A percentile compares a stretch with the other conserved stretches of the same genome.
Conservation (phyloP, 2,797 vertebrate genomes). For the Coccyzus lansbergi region DNA sequence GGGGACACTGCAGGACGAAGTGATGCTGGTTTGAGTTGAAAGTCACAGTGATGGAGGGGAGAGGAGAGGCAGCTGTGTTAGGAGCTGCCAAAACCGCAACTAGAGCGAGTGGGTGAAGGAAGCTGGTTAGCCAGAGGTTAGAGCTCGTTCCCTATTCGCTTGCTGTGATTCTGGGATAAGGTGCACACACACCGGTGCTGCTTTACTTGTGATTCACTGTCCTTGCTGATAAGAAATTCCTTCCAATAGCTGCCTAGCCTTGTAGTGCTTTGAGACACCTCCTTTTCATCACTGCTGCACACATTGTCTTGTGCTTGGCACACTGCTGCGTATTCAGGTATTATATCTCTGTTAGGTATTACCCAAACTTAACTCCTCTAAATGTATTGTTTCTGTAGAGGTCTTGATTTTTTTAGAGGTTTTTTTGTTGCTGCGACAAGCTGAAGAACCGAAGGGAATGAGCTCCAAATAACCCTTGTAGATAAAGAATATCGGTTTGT, state of each 20-base stretch:
- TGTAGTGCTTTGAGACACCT: background rate
- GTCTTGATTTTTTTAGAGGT: background rate
- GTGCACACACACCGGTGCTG: background rate
- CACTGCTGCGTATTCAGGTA: background rate
- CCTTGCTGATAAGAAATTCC: background rate
- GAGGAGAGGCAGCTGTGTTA: background rate
- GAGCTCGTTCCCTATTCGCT: background rate
- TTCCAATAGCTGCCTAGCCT: background rate
- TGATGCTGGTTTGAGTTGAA: background rate
- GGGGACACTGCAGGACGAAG: background rate
- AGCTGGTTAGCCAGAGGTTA: background rate
- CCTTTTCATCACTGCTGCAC: background rate
- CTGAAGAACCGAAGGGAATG: background rate
- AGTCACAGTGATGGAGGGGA: background rate
- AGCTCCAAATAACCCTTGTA: background rate
- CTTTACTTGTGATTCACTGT: background rate
- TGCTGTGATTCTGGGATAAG: rapidly evolving
- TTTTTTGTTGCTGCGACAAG: background rate
- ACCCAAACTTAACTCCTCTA: background rate
- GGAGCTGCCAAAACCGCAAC: background rate
- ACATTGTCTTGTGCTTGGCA: rapidly evolving
- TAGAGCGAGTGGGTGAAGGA: background rate
- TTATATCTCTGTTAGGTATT: background rate
- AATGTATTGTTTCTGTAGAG: background rate
- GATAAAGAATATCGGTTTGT: background rate